Conservation (phyloP, 2,888 invertebrate species). For the Zaprionus bogoriensis region DNA sequence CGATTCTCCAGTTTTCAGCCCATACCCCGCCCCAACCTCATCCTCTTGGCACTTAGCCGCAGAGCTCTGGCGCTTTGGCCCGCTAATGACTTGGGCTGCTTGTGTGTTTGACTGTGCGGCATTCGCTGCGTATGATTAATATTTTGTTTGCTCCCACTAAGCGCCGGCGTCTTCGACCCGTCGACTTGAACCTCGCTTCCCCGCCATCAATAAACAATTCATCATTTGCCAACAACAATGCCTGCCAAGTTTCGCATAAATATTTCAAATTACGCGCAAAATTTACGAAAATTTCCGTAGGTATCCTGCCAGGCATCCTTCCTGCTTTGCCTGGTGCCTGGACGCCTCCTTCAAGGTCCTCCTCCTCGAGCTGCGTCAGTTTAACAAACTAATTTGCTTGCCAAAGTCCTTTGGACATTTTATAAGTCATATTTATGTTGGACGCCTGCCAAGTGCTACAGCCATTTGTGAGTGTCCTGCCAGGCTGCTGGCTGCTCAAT, state of each 20-base stretch:
- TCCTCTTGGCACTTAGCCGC: constrained; percentile 8
- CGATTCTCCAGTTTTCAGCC: background rate
- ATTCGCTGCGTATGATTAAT: constrained; percentile 69
- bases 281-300: constrained; percentile 30
- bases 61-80: background rate
- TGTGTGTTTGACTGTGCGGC: constrained; percentile 36
- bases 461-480: constrained; percentile 29
- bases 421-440: constrained; percentile 72
- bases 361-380: constrained; percentile 24
- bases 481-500: constrained; percentile 44
- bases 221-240: constrained; percentile 51
- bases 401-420: constrained; percentile 58
- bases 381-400: constrained; percentile 61
- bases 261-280: constrained; percentile 46
- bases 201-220: constrained; percentile 52
- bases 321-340: background rate
- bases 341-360: background rate
- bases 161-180: background rate
- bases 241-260: constrained; percentile 51
- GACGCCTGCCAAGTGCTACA: constrained; percentile 55
- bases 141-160: constrained; percentile 49
- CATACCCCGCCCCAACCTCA: background rate
- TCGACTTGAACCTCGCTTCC: background rate
- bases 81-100: constrained; percentile 4
- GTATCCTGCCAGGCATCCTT: constrained; percentile 17